Evolutionary conservation across 2,797 vertebrate genomes (phyloP).

Genomic region (Perodicticus potto): DNA sequence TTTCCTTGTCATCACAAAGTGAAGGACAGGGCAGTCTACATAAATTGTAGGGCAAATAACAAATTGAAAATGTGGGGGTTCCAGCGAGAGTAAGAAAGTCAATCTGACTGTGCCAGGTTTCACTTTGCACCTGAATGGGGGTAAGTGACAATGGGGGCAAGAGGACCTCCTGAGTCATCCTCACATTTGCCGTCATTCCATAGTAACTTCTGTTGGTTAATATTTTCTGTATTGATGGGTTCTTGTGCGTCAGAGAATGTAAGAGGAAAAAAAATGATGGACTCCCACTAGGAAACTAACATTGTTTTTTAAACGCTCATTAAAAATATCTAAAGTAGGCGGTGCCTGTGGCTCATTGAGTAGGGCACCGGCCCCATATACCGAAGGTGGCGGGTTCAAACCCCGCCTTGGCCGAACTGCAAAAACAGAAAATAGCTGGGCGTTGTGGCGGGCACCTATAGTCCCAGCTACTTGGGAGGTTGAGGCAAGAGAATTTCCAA

Average conservation of each 20-base stretch:
- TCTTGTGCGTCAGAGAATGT: neutral
- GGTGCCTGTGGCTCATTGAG: too few relatives aligned
- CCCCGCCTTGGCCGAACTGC: too few relatives aligned
- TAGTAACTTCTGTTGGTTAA: neutral
- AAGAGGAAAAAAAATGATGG: neutral
- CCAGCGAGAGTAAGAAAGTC: neutral
- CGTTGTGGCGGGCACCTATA: too few relatives aligned
- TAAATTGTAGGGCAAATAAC: neutral
- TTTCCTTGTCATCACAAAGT: neutral
- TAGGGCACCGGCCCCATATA: too few relatives aligned
- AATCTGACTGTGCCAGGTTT: neutral
- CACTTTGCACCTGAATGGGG: neutral
- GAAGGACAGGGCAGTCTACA: neutral
- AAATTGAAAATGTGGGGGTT: neutral
- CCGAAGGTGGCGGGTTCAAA: too few relatives aligned
- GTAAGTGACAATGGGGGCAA: too few relatives aligned
- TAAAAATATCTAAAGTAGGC: neutral
- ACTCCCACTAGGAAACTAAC: conserved; percentile 3
- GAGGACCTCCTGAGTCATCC: neutral
- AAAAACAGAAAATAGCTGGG: too few relatives aligned
- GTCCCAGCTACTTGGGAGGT: too few relatives aligned
- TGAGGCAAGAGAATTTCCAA: too few relatives aligned
- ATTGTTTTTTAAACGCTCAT: conserved; percentile 56
- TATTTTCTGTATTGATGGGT: neutral
- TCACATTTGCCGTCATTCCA: neutral